These are phyloP conservation scores for Epinephelus awoara DNA, from an alignment of 2,797 vertebrate genomes.

Conservation along the genomic window DNA sequence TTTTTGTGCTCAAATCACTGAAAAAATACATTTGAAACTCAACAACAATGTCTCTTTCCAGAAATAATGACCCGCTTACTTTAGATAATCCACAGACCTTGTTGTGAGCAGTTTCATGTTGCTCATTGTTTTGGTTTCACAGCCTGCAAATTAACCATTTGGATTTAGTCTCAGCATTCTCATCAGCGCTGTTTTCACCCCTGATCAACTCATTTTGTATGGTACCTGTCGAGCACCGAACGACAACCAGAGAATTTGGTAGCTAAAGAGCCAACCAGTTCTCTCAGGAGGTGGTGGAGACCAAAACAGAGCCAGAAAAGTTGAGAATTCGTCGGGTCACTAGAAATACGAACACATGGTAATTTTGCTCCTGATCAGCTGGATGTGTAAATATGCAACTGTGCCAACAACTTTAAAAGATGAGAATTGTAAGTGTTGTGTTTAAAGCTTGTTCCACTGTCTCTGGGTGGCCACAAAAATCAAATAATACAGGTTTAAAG, in stretches of 20 bases:
- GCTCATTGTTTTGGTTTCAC: background rate
- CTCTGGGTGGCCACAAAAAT: too few species aligned
- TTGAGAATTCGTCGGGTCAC: background rate
- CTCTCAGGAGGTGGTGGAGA: background rate
- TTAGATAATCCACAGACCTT: too few species aligned
- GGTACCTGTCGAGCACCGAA: too few species aligned
- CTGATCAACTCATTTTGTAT: too few species aligned
- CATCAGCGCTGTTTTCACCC: too few species aligned
- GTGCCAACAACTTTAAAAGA: background rate
- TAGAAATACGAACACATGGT: background rate
- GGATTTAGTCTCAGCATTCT: background rate
- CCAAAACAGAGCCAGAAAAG: background rate
- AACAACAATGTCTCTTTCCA: too few species aligned
- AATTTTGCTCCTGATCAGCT: background rate
- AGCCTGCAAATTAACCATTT: background rate
- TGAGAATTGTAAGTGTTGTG: background rate
- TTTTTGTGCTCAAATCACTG: too few species aligned
- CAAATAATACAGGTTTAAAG: background rate
- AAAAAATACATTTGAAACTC: too few species aligned
- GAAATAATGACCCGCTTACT: too few species aligned
- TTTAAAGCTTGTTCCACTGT: background rate
- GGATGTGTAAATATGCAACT: slow-evolving; percentile 4
- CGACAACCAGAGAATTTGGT: background rate
- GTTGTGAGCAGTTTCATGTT: too few species aligned
- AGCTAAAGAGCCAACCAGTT: background rate